Evolutionary conservation across 1,140 invertebrate species (phyloP).

Genomic region (Maconellicoccus hirsutus): DNA sequence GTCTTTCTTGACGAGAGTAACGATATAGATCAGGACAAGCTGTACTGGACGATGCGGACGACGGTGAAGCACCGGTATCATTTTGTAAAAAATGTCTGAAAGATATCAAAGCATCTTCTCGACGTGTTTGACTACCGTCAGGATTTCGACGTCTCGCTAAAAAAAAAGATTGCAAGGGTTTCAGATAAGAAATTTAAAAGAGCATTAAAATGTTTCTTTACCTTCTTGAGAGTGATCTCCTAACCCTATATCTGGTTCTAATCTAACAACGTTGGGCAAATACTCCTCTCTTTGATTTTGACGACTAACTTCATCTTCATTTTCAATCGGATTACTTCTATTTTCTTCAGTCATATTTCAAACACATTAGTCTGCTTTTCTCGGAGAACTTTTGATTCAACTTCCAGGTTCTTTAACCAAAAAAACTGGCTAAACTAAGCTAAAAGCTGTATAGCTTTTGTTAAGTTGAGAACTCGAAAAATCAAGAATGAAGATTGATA

Average conservation of each 20-base stretch:
- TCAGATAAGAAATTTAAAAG: too few species aligned
- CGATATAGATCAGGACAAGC: conserved; percentile 27
- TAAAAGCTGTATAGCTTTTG: too few species aligned
- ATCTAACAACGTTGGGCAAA: not conserved
- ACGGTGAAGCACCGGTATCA: conserved; percentile 32
- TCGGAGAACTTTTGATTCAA: too few species aligned
- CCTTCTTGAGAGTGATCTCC: not conserved
- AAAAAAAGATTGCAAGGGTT: not conserved
- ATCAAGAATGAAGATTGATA: not conserved
- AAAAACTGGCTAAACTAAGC: too few species aligned
- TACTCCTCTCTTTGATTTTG: not conserved
- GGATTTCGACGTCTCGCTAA: conserved; percentile 20
- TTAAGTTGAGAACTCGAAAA: too few species aligned
- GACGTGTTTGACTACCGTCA: conserved; percentile 33
- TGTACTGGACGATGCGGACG: conserved; percentile 17
- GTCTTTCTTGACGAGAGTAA: conserved; percentile 19
- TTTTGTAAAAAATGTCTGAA: conserved; percentile 65
- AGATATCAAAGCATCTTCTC: conserved; percentile 63
- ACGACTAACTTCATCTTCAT: not conserved
- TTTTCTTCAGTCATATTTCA: not conserved
- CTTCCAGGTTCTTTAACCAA: too few species aligned
- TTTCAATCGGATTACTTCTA: not conserved
- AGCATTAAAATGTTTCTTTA: not conserved
- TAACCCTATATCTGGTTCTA: conserved; percentile 8
- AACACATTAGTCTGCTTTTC: not conserved